Evolutionary conservation across 2,888 invertebrate species (phyloP).

Genomic region (Thecophora atra): DNA sequence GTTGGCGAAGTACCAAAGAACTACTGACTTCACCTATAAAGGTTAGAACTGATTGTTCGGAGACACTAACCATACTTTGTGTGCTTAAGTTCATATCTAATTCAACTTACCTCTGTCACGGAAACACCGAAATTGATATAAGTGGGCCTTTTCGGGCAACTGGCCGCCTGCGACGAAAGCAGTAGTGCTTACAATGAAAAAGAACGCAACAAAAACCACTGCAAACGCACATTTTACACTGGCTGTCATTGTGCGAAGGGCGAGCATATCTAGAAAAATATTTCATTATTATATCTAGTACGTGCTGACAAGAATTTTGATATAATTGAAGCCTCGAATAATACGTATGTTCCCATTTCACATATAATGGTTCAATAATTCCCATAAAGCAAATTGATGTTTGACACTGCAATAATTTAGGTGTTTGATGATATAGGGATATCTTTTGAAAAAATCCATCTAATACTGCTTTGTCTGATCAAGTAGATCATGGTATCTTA

Average conservation of each 20-base stretch:
- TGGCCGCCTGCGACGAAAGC: background rate
- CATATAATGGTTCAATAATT: no score
- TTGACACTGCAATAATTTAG: no score
- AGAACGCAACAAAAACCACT: background rate
- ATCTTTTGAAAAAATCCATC: no score
- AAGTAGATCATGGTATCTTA: no score
- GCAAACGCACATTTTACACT: slow-evolving; percentile 2
- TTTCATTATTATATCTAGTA: slow-evolving; percentile 1
- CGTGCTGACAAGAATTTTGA: background rate
- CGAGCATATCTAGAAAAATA: background rate
- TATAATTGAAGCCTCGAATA: background rate
- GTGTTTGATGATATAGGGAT: no score
- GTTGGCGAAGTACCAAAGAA: slow-evolving; percentile 1
- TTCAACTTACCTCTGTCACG: slow-evolving; percentile 25
- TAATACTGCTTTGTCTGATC: no score
- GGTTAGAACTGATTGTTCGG: no score
- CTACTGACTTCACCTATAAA: slow-evolving; percentile 14
- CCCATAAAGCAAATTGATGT: no score
- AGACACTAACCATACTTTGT: no score
- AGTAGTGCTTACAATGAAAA: background rate
- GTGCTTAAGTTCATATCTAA: background rate
- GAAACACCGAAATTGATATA: slow-evolving; percentile 28
- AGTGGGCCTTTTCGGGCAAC: background rate
- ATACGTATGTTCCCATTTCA: no score
- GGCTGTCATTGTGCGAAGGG: slow-evolving; percentile 20